A percentile compares a stretch with the other conserved stretches of the same genome.
phyloP scores from a whole-genome alignment of 2,113 vertebrate species.

The Eclectus roratus region DNA sequence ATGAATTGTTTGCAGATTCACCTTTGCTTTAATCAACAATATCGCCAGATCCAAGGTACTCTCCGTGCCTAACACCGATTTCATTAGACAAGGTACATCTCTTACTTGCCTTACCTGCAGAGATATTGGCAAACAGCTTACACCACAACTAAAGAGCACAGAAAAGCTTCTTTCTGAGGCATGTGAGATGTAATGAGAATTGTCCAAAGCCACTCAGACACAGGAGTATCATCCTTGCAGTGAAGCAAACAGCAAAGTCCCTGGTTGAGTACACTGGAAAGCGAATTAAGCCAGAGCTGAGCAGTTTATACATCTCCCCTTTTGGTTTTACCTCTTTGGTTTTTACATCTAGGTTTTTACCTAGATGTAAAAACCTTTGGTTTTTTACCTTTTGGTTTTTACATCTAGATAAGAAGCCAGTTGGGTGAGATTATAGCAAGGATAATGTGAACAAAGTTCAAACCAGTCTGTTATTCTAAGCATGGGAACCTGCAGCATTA shows the following conservation, averaged over 20 bases:
- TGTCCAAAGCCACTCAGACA: not conserved
- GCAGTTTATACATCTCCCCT: not conserved
- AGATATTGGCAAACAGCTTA: not conserved
- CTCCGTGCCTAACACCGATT: rapidly evolving
- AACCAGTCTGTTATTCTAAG: not conserved
- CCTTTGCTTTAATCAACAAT: not conserved
- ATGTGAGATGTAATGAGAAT: rapidly evolving
- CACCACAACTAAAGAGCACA: not conserved
- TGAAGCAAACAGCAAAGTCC: not conserved
- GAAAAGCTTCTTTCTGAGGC: not conserved
- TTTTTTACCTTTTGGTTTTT: too few species aligned
- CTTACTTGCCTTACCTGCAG: not conserved
- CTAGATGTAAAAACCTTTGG: too few species aligned
- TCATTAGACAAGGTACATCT: not conserved
- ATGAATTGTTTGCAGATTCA: not conserved
- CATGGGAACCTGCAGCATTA: not conserved
- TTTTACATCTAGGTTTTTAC: too few species aligned
- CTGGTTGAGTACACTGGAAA: not conserved
- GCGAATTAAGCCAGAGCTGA: not conserved
- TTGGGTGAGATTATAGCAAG: not conserved
- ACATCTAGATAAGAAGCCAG: not conserved
- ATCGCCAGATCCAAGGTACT: not conserved
- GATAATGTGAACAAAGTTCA: not conserved
- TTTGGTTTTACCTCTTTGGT: not conserved
- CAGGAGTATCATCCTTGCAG: not conserved